Percentiles rank a stretch among this genome's conserved stretches.
These are phyloP conservation scores for Tursiops truncatus DNA, from an alignment of 2,113 vertebrate species.

Conservation along the genomic window DNA sequence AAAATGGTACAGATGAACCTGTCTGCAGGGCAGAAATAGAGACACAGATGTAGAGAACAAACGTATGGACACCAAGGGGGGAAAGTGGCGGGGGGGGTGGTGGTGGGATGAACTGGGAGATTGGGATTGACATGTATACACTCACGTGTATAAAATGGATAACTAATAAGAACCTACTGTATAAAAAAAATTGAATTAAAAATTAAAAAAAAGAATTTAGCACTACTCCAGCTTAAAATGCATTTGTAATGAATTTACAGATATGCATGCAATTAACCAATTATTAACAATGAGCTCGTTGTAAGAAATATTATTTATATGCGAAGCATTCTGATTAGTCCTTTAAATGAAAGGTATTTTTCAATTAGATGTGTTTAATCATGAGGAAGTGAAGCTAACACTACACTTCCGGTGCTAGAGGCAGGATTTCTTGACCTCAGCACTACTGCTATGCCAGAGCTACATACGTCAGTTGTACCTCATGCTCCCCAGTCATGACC, in stretches of 20 bases:
- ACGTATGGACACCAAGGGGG: too few relatives aligned
- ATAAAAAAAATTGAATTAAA: too few relatives aligned
- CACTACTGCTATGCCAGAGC: background rate
- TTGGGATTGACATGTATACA: too few relatives aligned
- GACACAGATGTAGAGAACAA: too few relatives aligned
- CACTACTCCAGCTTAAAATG: conserved; percentile 37
- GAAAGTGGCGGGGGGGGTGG: too few relatives aligned
- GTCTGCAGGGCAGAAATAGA: too few relatives aligned
- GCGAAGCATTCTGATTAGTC: background rate
- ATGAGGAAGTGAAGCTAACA: background rate
- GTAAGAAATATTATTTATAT: background rate
- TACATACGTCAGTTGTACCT: background rate
- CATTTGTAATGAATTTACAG: conserved; percentile 46
- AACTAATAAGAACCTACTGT: too few relatives aligned
- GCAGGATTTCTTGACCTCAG: background rate
- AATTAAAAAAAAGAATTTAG: background rate
- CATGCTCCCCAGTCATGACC: background rate
- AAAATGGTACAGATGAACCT: too few relatives aligned
- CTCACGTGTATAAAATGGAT: too few relatives aligned
- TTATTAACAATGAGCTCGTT: conserved; percentile 1
- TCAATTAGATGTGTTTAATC: background rate
- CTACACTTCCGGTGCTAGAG: background rate
- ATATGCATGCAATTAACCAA: conserved; percentile 56
- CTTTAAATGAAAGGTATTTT: conserved; percentile 17
- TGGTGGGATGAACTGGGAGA: too few relatives aligned